These are phyloP conservation scores for Prorops nasuta DNA, from an alignment of 1,140 invertebrate genomes.

Conservation along the genomic window DNA sequence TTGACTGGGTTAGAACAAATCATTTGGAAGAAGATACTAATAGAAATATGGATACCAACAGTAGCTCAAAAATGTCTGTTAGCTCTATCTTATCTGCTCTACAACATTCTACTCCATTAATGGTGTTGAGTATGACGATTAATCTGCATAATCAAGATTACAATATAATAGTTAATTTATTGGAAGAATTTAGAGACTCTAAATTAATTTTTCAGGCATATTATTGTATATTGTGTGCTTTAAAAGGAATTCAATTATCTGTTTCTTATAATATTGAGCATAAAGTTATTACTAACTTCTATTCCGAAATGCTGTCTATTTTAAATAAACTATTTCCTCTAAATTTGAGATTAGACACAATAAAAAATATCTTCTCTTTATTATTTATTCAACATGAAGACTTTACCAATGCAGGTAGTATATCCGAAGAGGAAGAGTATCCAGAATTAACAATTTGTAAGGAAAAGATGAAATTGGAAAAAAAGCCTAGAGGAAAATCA, in stretches of 20 bases:
- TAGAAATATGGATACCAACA: conserved; percentile 1
- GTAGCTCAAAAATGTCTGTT: conserved; percentile 24
- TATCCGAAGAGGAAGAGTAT: conserved; percentile 18
- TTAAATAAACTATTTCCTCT: conserved; percentile 31
- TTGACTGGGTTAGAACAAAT: conserved; percentile 37
- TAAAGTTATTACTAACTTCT: conserved; percentile 19
- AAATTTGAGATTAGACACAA: conserved; percentile 30
- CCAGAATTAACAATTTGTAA: conserved; percentile 2
- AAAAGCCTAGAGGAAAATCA: conserved; percentile 1
- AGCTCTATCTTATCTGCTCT: conserved; percentile 30
- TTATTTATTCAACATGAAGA: conserved; percentile 42
- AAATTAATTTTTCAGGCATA: conserved; percentile 34
- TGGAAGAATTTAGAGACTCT: conserved; percentile 23
- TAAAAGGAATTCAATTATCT: conserved; percentile 36
- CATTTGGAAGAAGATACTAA: not conserved
- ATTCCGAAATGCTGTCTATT: conserved; percentile 25
- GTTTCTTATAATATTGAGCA: conserved; percentile 27
- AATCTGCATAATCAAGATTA: conserved; percentile 36
- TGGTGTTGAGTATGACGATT: conserved; percentile 32
- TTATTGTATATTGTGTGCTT: conserved; percentile 27
- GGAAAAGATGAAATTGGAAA: not conserved
- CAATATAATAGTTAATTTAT: conserved; percentile 26
- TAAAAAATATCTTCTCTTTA: conserved; percentile 45
- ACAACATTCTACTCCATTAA: conserved; percentile 29
- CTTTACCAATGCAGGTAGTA: conserved; percentile 24